Evolutionary conservation across 2,113 vertebrate genomes (phyloP).

Genomic region (Rafetus swinhoei): DNA sequence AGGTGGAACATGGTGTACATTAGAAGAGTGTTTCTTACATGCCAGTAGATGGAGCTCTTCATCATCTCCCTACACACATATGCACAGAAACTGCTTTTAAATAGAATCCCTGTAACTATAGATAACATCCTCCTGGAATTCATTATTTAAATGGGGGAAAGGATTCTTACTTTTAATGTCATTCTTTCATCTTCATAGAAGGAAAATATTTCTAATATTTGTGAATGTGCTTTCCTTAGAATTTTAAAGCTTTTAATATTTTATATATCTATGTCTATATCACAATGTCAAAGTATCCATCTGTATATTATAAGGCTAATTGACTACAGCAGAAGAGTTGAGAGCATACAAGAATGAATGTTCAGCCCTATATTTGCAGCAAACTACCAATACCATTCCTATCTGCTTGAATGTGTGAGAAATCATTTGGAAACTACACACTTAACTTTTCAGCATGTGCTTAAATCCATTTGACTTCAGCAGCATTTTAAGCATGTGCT

Average conservation of each 20-base stretch:
- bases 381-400: neutral
- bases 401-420: neutral
- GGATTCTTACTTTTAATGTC: accelerated
- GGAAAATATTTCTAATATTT: neutral
- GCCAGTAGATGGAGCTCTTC: conserved; percentile 45
- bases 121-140: accelerated
- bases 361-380: neutral
- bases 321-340: neutral
- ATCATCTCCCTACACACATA: accelerated
- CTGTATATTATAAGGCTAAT: neutral
- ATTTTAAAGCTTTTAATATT: neutral
- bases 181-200: neutral
- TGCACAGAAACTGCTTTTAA: accelerated
- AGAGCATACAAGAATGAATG: neutral
- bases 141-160: neutral
- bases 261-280: neutral
- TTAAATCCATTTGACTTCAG: neutral
- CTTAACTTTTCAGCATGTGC: neutral
- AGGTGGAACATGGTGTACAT: neutral
- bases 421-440: neutral
- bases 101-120: accelerated
- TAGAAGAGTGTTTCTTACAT: neutral
- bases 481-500: neutral
- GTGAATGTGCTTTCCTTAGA: neutral
- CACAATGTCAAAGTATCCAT: accelerated